Conservation (phyloP, 2,888 invertebrate species). For the Venusia cambrica region DNA sequence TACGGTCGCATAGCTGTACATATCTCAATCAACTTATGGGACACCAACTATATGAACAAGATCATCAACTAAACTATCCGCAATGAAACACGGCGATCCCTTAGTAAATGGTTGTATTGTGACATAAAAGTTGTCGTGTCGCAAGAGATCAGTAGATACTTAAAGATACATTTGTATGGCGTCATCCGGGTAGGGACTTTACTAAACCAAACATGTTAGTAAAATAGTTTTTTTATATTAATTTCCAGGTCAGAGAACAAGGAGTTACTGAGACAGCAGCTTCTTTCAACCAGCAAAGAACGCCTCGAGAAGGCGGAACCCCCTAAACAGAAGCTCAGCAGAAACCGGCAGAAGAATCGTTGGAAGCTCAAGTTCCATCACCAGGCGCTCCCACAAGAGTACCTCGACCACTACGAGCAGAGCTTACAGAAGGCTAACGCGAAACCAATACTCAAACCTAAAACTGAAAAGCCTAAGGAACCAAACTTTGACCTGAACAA, state of each 20-base stretch:
- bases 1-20: no score
- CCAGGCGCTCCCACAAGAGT: constrained; percentile 89
- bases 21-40: no score
- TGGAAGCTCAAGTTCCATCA: constrained; percentile 91
- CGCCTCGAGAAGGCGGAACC: constrained; percentile 55
- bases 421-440: constrained; percentile 81
- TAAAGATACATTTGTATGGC: no score
- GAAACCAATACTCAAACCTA: constrained; percentile 48
- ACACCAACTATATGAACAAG: no score
- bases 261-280: constrained; percentile 67
- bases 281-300: constrained; percentile 67
- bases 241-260: constrained; percentile 72
- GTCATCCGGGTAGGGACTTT: no score
- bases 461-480: constrained; percentile 60
- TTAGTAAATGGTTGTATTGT: no score
- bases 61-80: no score
- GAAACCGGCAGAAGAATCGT: constrained; percentile 82
- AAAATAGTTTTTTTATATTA: no score
- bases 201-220: no score
- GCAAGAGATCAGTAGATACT: no score
- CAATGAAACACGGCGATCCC: no score
- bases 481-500: constrained; percentile 60
- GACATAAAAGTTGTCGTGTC: no score
- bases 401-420: constrained; percentile 89
- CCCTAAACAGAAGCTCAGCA: constrained; percentile 56